Conservation (phyloP, 2,113 vertebrate genomes). For the Elephas maximus region DNA sequence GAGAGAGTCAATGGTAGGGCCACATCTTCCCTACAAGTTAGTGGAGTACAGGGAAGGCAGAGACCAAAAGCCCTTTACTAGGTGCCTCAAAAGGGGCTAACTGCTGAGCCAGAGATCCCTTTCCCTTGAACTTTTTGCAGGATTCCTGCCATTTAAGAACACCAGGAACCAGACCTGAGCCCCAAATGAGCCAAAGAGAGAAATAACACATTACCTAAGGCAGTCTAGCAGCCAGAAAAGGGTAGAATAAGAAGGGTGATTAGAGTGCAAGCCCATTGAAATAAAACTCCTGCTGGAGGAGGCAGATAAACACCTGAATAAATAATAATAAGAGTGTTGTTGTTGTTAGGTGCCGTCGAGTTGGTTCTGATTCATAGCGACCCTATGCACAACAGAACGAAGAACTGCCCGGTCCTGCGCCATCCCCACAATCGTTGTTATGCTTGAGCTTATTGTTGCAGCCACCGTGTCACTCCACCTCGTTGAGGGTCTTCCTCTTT, state of each 20-base stretch:
- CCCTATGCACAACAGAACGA: no score
- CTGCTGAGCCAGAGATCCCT: not conserved
- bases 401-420: no score
- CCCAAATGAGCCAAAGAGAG: not conserved
- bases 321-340: not conserved
- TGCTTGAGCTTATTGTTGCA: no score
- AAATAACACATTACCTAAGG: conserved; percentile 3
- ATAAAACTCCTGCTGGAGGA: not conserved
- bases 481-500: no score
- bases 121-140: not conserved
- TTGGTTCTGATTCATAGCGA: no score
- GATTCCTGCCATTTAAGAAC: not conserved
- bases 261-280: not conserved
- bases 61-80: not conserved
- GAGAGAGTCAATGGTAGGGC: not conserved
- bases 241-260: not conserved
- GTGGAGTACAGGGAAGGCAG: not conserved
- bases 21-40: not conserved
- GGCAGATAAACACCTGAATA: not conserved
- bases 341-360: no score
- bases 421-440: no score
- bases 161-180: not conserved
- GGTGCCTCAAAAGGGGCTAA: not conserved
- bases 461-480: no score
- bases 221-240: not conserved